Conservation (phyloP, 2,797 vertebrate genomes). For the Trematomus bernacchii region DNA sequence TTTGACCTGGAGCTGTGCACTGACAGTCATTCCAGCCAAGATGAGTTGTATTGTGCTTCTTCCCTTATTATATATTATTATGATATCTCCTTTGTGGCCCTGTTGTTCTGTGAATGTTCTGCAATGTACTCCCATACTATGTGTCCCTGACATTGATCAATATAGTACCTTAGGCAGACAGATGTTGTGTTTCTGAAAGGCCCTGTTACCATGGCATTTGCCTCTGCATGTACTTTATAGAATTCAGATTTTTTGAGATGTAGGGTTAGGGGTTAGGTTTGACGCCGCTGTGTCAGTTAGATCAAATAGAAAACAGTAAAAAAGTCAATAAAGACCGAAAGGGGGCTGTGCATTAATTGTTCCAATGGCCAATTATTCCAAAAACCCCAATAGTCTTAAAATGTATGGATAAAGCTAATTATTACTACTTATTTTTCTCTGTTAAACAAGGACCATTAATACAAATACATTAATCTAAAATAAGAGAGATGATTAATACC, state of each 20-base stretch:
- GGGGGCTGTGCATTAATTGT: too few species aligned
- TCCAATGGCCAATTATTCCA: too few species aligned
- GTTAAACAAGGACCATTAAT: too few species aligned
- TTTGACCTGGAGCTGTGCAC: conserved; percentile 13
- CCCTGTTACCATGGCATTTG: neutral
- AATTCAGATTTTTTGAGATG: too few species aligned
- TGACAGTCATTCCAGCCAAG: neutral
- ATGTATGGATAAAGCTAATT: too few species aligned
- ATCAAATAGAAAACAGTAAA: neutral
- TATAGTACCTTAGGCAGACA: neutral
- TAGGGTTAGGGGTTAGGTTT: too few species aligned
- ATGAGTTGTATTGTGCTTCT: neutral
- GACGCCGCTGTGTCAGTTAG: neutral
- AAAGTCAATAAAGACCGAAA: conserved; percentile 1
- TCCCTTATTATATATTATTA: conserved; percentile 23
- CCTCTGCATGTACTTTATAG: neutral
- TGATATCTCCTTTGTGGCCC: neutral
- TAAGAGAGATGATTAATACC: too few species aligned
- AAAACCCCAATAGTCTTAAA: too few species aligned
- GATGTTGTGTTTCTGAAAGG: neutral
- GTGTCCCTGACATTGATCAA: neutral
- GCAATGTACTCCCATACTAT: neutral
- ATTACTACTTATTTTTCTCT: too few species aligned
- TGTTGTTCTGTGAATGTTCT: neutral
- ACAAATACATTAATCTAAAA: too few species aligned